phyloP scores from a whole-genome alignment of 2,888 invertebrate genomes.

The Agrochola lychnidis region DNA sequence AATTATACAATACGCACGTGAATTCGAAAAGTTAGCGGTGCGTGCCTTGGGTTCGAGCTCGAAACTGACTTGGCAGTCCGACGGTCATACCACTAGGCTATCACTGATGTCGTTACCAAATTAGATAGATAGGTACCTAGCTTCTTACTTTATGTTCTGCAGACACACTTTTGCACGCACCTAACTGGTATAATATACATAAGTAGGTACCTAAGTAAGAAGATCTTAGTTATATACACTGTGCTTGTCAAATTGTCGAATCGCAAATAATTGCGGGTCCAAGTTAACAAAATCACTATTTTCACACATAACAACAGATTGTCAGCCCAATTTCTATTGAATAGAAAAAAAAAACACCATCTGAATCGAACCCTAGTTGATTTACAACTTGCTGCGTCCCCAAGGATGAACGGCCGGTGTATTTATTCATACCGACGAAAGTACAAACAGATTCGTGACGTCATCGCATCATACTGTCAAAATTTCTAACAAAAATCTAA shows the following conservation, averaged over 20 bases:
- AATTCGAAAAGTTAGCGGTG: too few relatives aligned
- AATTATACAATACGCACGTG: too few relatives aligned
- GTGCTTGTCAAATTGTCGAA: background rate
- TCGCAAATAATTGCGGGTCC: background rate
- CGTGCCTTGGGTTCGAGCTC: too few relatives aligned
- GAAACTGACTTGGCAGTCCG: too few relatives aligned
- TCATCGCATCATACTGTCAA: conserved; percentile 41
- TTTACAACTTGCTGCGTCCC: conserved; percentile 37
- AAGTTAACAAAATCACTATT: background rate
- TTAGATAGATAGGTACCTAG: too few relatives aligned
- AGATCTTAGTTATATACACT: too few relatives aligned
- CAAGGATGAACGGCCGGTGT: conserved; percentile 19
- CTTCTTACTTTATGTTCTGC: too few relatives aligned
- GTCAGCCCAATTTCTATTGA: conserved; percentile 20
- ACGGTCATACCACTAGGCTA: too few relatives aligned
- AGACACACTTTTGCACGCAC: too few relatives aligned
- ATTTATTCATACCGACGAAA: conserved; percentile 9
- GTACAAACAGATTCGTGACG: background rate
- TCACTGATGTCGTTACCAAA: too few relatives aligned
- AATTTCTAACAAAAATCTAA: conserved; percentile 58
- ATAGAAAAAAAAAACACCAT: conserved; percentile 10
- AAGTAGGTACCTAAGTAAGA: too few relatives aligned
- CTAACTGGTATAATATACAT: too few relatives aligned
- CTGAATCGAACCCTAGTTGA: conserved; percentile 17
- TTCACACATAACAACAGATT: conserved; percentile 17